Percentiles rank a stretch among this genome's conserved stretches.
These are phyloP conservation scores for Protophormia terraenovae DNA, from an alignment of 2,888 invertebrate genomes.

Conservation along the genomic window DNA sequence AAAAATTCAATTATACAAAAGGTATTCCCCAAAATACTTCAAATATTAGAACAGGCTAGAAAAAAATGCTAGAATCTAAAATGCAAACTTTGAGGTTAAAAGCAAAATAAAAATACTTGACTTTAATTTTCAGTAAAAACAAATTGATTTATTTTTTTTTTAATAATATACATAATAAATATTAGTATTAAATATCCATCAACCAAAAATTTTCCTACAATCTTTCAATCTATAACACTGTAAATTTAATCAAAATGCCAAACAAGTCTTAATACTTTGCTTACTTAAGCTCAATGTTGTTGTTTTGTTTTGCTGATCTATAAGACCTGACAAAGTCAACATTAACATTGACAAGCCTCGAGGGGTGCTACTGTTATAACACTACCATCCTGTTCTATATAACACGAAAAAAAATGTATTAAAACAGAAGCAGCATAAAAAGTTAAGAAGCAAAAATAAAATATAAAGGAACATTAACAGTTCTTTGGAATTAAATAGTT, in stretches of 20 bases:
- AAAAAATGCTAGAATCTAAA: too few species aligned
- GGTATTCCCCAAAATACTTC: too few species aligned
- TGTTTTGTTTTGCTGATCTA: background rate
- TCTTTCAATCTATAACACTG: background rate
- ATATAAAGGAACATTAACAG: background rate
- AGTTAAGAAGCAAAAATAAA: background rate
- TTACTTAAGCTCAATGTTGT: background rate
- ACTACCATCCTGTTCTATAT: background rate
- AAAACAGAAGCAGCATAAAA: background rate
- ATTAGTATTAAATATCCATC: too few species aligned
- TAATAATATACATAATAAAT: too few species aligned
- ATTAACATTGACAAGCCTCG: constrained; percentile 77
- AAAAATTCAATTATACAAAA: too few species aligned
- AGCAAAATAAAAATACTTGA: too few species aligned
- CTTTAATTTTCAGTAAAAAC: too few species aligned
- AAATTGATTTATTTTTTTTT: too few species aligned
- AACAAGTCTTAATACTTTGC: background rate
- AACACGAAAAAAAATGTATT: background rate
- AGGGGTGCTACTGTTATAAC: constrained; percentile 66
- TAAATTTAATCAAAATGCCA: constrained; percentile 4
- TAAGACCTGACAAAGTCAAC: constrained; percentile 74
- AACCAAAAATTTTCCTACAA: background rate
- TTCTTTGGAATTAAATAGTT: background rate
- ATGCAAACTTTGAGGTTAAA: too few species aligned
- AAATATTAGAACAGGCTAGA: too few species aligned